phyloP scores from a whole-genome alignment of 2,113 vertebrate species.

The Peucedramus taeniatus region DNA sequence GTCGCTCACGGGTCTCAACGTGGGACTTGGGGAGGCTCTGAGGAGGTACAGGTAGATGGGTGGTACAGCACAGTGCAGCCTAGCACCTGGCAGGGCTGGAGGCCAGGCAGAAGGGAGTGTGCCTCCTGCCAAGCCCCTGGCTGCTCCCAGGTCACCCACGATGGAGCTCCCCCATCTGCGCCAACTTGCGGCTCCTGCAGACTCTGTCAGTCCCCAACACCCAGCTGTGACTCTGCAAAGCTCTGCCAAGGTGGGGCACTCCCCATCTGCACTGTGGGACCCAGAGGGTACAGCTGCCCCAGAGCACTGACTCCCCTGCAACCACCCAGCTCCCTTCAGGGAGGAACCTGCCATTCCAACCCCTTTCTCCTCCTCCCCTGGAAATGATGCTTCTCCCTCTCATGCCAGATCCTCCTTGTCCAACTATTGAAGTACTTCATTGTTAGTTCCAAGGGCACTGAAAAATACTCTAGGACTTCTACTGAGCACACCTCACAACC shows the following conservation, averaged over 20 bases:
- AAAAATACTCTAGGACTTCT: background rate
- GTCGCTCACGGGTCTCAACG: conserved; percentile 78
- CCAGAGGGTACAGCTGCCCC: background rate
- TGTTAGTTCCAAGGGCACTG: background rate
- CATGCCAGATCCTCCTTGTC: background rate
- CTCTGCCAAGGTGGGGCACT: background rate
- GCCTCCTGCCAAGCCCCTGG: background rate
- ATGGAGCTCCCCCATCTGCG: background rate
- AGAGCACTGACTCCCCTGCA: background rate
- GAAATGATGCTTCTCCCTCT: background rate
- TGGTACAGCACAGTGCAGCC: background rate
- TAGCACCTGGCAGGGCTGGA: background rate
- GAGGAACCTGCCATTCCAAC: background rate
- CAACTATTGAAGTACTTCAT: background rate
- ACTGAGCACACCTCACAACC: background rate
- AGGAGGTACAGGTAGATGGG: background rate
- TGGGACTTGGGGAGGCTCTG: conserved; percentile 92
- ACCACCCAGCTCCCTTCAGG: background rate
- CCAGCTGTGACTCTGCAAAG: background rate
- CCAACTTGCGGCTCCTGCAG: rapidly evolving
- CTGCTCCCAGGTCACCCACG: background rate
- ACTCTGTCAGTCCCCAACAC: background rate
- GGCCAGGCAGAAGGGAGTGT: background rate
- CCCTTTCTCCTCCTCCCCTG: background rate
- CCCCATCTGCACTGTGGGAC: background rate